These are phyloP conservation scores for Telmatherina bonti DNA, from an alignment of 2,797 vertebrate species.

Conservation along the genomic window DNA sequence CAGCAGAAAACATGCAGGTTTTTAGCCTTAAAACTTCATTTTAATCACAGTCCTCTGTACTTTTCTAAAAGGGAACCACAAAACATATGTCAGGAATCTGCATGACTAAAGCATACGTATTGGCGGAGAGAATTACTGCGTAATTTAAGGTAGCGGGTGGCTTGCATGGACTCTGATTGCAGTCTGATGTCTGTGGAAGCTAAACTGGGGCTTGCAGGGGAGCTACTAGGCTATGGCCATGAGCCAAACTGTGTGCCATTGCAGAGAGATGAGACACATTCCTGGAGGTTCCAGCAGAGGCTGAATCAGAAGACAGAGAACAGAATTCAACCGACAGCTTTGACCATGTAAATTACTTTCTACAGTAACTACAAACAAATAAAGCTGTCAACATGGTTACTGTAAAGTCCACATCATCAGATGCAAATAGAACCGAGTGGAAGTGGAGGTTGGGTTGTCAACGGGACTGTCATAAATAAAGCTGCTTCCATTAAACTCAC, in stretches of 20 bases:
- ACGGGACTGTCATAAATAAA: slow-evolving; percentile 12
- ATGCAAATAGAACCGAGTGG: slow-evolving; percentile 22
- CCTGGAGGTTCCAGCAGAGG: slow-evolving; percentile 44
- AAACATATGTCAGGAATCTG: slow-evolving; percentile 33
- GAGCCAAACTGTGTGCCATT: slow-evolving; percentile 61
- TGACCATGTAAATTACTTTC: slow-evolving; percentile 57
- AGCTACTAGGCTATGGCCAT: slow-evolving; percentile 42
- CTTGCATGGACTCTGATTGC: slow-evolving; percentile 58
- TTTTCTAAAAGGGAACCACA: slow-evolving; percentile 1
- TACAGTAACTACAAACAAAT: slow-evolving; percentile 23
- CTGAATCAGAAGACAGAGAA: slow-evolving; percentile 39
- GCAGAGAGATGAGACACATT: slow-evolving; percentile 68
- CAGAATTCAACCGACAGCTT: slow-evolving; percentile 50
- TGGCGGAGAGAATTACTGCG: slow-evolving; percentile 49
- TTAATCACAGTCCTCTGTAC: slow-evolving; percentile 3
- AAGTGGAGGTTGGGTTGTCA: slow-evolving; percentile 23
- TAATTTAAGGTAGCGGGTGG: slow-evolving; percentile 60
- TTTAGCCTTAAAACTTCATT: slow-evolving; percentile 16
- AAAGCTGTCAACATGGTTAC: slow-evolving; percentile 26
- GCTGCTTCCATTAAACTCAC: slow-evolving; percentile 14
- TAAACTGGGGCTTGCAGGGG: slow-evolving; percentile 16
- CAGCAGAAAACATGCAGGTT: slow-evolving; percentile 25
- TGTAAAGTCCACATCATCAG: slow-evolving; percentile 9
- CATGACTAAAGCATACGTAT: slow-evolving; percentile 40
- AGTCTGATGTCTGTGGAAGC: slow-evolving; percentile 53